phyloP scores from a whole-genome alignment of 2,797 vertebrate species.

The Sebastes alutus region DNA sequence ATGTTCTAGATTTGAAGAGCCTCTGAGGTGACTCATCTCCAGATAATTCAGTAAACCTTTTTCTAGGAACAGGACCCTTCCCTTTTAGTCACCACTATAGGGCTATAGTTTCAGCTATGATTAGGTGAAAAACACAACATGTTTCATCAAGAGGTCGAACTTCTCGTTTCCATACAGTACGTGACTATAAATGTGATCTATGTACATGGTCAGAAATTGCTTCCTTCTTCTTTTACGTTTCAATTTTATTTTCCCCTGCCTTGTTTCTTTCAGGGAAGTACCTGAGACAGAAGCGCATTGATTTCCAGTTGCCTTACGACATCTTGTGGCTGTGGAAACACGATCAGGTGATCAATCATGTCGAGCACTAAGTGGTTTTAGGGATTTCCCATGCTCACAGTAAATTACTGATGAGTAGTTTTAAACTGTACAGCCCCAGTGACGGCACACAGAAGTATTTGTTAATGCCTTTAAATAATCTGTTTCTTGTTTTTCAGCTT shows the following conservation, averaged over 20 bases:
- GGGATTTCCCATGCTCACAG: conserved; percentile 1
- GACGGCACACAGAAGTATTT: neutral
- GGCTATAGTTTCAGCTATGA: neutral
- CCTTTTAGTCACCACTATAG: neutral
- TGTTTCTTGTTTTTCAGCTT: conserved; percentile 72
- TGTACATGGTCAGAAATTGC: neutral
- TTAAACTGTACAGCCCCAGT: neutral
- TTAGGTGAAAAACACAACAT: neutral
- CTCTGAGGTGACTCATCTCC: neutral
- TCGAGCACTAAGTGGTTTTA: neutral
- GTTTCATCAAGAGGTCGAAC: neutral
- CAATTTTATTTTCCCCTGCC: neutral
- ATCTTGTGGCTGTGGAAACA: conserved; percentile 99
- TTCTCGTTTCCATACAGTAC: neutral
- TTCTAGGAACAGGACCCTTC: neutral
- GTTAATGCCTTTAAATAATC: conserved; percentile 9
- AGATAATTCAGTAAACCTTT: neutral
- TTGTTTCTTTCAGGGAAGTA: conserved; percentile 89
- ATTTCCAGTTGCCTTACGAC: conserved; percentile 99
- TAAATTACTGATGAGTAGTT: neutral
- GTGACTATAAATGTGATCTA: neutral
- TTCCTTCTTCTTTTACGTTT: neutral
- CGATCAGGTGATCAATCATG: conserved; percentile 89
- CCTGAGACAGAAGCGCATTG: conserved; percentile 96
- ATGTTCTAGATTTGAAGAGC: neutral